These are phyloP conservation scores for Epizoanthus rinbou DNA, from an alignment of 92 coral and sea anemone species.

Conservation along the genomic window DNA sequence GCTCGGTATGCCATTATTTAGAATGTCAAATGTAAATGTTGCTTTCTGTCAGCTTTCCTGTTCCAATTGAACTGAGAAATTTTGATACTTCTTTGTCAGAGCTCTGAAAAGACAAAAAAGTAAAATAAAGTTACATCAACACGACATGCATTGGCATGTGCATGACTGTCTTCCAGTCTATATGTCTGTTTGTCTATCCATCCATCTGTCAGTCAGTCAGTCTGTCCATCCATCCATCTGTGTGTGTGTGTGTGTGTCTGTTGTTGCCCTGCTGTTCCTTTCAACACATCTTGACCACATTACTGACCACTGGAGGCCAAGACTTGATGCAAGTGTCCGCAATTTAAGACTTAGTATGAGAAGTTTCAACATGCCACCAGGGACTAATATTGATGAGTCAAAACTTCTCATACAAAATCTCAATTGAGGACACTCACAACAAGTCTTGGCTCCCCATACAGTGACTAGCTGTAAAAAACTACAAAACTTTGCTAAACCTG, in stretches of 20 bases:
- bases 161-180: neutral
- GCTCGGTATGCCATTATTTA: too few relatives aligned
- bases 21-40: slow-evolving; percentile 68
- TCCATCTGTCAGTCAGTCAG: neutral
- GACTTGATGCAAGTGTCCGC: too few relatives aligned
- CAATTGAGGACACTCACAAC: too few relatives aligned
- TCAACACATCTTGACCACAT: neutral
- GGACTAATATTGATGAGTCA: too few relatives aligned
- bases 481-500: too few relatives aligned
- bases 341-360: too few relatives aligned
- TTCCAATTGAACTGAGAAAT: slow-evolving; percentile 66
- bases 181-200: neutral
- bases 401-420: too few relatives aligned
- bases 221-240: neutral
- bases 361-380: too few relatives aligned
- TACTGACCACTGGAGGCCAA: neutral
- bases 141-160: neutral
- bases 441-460: too few relatives aligned
- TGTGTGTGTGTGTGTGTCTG: neutral
- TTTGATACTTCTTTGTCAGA: slow-evolving; percentile 62
- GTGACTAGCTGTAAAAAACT: too few relatives aligned
- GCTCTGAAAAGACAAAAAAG: slow-evolving; percentile 51
- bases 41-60: slow-evolving; percentile 64
- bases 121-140: neutral
- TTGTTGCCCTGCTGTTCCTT: neutral